Conservation (phyloP, 2,888 invertebrate species). For the Noctuana brunneofusca region DNA sequence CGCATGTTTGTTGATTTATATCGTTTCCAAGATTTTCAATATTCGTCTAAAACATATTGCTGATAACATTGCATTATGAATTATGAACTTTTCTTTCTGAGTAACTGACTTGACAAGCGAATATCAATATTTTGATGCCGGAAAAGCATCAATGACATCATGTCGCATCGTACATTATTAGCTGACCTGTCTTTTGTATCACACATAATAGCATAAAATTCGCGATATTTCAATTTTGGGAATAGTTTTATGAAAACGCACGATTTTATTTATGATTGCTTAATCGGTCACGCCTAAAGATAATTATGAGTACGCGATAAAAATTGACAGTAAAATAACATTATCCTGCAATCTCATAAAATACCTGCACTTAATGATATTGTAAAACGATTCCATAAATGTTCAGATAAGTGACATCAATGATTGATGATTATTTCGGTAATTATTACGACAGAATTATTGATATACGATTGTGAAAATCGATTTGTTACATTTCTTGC, state of each 20-base stretch:
- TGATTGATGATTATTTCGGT: constrained; percentile 3
- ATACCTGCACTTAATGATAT: background rate
- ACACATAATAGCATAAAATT: no score
- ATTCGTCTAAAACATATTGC: background rate
- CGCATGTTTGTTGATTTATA: constrained; percentile 7
- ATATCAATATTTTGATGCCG: no score
- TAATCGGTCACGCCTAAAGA: background rate
- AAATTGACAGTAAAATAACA: background rate
- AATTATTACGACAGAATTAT: background rate
- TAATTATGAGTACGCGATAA: constrained; percentile 2
- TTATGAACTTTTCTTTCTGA: background rate
- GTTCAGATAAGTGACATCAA: constrained; percentile 6
- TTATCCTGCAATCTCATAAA: constrained; percentile 3
- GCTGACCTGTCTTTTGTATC: no score
- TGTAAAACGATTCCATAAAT: constrained; percentile 8
- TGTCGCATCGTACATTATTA: no score
- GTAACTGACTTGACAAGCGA: no score
- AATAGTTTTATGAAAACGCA: background rate
- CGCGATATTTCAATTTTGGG: background rate
- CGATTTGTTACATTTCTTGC: no score
- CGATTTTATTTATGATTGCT: background rate
- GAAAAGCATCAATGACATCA: no score
- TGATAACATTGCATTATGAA: background rate
- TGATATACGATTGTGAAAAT: no score
- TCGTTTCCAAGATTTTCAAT: background rate